Conservation (phyloP, 2,113 vertebrate species). For the Vulpes lagopus region DNA sequence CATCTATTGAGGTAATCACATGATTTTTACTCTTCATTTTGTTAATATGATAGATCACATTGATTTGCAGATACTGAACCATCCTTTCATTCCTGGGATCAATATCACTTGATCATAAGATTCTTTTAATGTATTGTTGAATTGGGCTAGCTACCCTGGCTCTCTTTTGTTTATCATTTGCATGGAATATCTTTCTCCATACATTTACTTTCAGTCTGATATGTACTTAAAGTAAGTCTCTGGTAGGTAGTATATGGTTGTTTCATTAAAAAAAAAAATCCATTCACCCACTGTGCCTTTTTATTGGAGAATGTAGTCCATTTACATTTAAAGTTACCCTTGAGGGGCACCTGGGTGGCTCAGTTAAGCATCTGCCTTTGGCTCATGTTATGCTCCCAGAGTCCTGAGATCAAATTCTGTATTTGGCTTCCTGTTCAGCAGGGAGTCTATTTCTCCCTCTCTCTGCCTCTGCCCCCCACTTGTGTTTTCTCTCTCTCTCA, state of each 20-base stretch:
- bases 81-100: background rate
- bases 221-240: background rate
- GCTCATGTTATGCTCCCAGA: no score
- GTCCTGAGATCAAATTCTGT: no score
- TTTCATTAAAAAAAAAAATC: background rate
- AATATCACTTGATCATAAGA: slow-evolving; percentile 7
- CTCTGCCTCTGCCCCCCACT: no score
- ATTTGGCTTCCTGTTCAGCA: no score
- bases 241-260: background rate
- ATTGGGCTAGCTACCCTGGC: background rate
- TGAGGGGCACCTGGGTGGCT: background rate
- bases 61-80: background rate
- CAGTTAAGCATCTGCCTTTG: no score
- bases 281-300: background rate
- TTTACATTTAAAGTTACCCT: background rate
- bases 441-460: no score
- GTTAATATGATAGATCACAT: background rate
- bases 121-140: background rate
- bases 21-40: background rate
- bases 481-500: no score
- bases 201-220: background rate
- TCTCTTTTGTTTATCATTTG: background rate
- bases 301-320: background rate
- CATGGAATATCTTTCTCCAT: background rate
- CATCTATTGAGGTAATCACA: background rate